phyloP scores from a whole-genome alignment of 2,888 invertebrate genomes.

The Therioaphis trifolii region DNA sequence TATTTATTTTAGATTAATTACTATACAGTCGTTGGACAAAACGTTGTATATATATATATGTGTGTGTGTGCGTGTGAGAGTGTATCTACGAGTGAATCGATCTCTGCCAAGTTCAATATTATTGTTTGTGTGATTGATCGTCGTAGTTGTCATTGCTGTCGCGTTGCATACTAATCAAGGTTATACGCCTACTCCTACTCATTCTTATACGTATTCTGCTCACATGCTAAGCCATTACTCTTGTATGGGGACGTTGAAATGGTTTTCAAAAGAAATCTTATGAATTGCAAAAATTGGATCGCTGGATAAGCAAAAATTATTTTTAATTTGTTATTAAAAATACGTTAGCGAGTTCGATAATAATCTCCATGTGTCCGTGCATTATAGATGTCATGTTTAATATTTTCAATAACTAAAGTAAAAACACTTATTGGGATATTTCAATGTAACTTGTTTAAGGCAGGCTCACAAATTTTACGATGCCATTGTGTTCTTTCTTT shows the following conservation, averaged over 20 bases:
- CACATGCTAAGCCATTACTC: not conserved
- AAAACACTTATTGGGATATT: no score
- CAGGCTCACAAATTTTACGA: no score
- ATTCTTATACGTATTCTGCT: not conserved
- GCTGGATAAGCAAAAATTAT: no score
- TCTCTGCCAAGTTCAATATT: constrained; percentile 51
- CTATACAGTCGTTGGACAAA: not conserved
- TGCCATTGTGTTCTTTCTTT: no score
- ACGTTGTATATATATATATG: not conserved
- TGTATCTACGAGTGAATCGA: constrained; percentile 3
- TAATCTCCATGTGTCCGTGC: no score
- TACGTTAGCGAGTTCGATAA: no score
- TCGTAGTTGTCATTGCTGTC: constrained; percentile 14
- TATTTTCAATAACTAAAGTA: no score
- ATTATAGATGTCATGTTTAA: no score
- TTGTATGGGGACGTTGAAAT: not conserved
- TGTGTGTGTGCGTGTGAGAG: no score
- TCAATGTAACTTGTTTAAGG: no score
- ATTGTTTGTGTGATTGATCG: constrained; percentile 52
- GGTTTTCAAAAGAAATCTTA: not conserved
- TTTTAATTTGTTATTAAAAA: no score
- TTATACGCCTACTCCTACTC: constrained; percentile 38
- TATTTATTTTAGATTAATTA: constrained; percentile 35
- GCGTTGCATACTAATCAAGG: constrained; percentile 50
- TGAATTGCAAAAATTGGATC: not conserved